Conservation (phyloP, 2,797 vertebrate species). For the Nannoperca obscura region DNA sequence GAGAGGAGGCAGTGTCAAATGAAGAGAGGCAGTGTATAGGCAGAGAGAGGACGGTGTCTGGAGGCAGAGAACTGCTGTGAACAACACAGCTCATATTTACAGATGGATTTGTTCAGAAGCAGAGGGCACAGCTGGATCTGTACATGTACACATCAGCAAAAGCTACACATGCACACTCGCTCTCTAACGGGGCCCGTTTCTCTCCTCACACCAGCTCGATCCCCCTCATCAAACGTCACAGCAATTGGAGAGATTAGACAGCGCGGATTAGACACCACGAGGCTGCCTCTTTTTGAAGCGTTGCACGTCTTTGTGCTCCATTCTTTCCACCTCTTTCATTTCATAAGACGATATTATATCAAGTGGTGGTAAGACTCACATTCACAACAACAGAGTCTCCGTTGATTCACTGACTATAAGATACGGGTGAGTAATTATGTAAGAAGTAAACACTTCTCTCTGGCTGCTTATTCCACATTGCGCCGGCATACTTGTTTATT, state of each 20-base stretch:
- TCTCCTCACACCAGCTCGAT: constrained; percentile 59
- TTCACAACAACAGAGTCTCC: constrained; percentile 69
- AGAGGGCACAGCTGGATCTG: constrained; percentile 66
- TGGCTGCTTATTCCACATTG: constrained; percentile 68
- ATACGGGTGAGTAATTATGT: constrained; percentile 75
- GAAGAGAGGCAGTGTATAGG: constrained; percentile 59
- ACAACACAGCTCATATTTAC: constrained; percentile 75
- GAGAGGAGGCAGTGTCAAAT: constrained; percentile 69
- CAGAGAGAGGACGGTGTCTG: constrained; percentile 64
- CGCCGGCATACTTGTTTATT: constrained; percentile 66
- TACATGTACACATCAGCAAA: constrained; percentile 67
- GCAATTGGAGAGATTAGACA: constrained; percentile 83
- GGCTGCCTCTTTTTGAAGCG: constrained; percentile 73
- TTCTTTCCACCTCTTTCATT: constrained; percentile 77
- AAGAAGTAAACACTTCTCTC: constrained; percentile 76
- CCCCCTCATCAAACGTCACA: constrained; percentile 80
- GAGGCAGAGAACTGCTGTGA: constrained; percentile 69
- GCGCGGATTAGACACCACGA: constrained; percentile 76
- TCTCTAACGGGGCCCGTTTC: constrained; percentile 58
- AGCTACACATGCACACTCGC: background rate
- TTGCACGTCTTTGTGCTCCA: constrained; percentile 75
- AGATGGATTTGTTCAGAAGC: constrained; percentile 76
- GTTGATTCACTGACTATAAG: constrained; percentile 64
- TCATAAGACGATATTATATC: constrained; percentile 78
- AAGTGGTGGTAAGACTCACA: constrained; percentile 72